Evolutionary conservation across 2,888 invertebrate species (phyloP).

Genomic region (Anticlea derivata): DNA sequence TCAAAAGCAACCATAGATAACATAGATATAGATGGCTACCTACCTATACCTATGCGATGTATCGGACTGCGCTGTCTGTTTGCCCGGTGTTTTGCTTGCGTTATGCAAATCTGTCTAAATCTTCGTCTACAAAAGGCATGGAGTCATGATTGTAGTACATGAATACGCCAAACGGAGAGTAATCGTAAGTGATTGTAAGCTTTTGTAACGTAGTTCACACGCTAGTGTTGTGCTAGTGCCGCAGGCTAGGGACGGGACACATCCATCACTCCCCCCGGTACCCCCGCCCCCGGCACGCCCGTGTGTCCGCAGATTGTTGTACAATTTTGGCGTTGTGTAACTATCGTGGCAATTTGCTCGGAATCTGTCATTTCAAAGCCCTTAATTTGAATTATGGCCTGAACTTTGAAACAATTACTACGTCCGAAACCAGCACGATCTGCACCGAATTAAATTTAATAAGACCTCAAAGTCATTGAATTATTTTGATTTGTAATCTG

Average conservation of each 20-base stretch:
- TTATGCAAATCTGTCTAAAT: slow-evolving; percentile 37
- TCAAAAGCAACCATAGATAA: background rate
- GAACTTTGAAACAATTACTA: slow-evolving; percentile 22
- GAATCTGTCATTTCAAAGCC: slow-evolving; percentile 27
- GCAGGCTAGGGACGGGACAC: slow-evolving; percentile 32
- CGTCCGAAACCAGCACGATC: slow-evolving; percentile 16
- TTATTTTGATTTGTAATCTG: slow-evolving; percentile 17
- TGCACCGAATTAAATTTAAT: slow-evolving; percentile 21
- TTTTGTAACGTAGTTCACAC: slow-evolving; percentile 47
- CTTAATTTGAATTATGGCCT: slow-evolving; percentile 26
- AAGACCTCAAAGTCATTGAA: slow-evolving; percentile 14
- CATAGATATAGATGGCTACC: slow-evolving; percentile 5
- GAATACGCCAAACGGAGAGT: slow-evolving; percentile 50
- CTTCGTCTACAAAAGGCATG: slow-evolving; percentile 33
- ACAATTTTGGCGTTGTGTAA: slow-evolving; percentile 26
- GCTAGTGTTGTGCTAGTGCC: slow-evolving; percentile 38
- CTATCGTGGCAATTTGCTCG: slow-evolving; percentile 30
- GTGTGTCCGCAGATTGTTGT: slow-evolving; percentile 16
- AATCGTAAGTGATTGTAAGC: slow-evolving; percentile 49
- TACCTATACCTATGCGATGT: background rate
- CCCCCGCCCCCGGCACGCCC: slow-evolving; percentile 9
- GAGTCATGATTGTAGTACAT: slow-evolving; percentile 52
- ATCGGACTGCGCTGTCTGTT: slow-evolving; percentile 13
- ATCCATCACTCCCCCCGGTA: slow-evolving; percentile 28
- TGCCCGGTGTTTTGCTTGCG: slow-evolving; percentile 33